phyloP scores from a whole-genome alignment of 2,113 vertebrate species.

The Herpailurus yagouaroundi region DNA sequence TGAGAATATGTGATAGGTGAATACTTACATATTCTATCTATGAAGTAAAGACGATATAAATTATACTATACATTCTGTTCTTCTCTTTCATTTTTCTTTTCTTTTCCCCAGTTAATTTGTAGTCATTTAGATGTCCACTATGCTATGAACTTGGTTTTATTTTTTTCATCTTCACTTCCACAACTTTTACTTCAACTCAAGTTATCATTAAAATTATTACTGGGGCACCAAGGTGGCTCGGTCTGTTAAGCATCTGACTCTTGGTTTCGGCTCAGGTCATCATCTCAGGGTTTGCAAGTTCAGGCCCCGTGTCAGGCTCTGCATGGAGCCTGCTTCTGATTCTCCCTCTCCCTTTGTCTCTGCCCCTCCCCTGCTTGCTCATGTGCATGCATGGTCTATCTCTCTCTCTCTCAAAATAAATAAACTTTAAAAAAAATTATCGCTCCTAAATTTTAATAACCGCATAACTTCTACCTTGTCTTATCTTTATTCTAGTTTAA shows the following conservation, averaged over 20 bases:
- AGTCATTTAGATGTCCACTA: not conserved
- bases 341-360: too few relatives aligned
- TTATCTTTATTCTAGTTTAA: not conserved
- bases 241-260: too few relatives aligned
- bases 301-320: too few relatives aligned
- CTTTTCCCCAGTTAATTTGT: not conserved
- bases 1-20: not conserved
- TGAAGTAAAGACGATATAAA: not conserved
- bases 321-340: too few relatives aligned
- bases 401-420: too few relatives aligned
- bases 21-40: not conserved
- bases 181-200: not conserved
- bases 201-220: not conserved
- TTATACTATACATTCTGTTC: not conserved
- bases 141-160: not conserved
- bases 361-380: too few relatives aligned
- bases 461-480: not conserved
- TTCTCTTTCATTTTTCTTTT: not conserved
- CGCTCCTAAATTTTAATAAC: not conserved
- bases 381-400: too few relatives aligned
- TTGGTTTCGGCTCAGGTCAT: too few relatives aligned
- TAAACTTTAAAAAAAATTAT: not conserved
- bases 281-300: too few relatives aligned
- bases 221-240: too few relatives aligned
- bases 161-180: not conserved